These are phyloP conservation scores for Netelia melanura DNA, from an alignment of 2,888 invertebrate species.

Conservation along the genomic window DNA sequence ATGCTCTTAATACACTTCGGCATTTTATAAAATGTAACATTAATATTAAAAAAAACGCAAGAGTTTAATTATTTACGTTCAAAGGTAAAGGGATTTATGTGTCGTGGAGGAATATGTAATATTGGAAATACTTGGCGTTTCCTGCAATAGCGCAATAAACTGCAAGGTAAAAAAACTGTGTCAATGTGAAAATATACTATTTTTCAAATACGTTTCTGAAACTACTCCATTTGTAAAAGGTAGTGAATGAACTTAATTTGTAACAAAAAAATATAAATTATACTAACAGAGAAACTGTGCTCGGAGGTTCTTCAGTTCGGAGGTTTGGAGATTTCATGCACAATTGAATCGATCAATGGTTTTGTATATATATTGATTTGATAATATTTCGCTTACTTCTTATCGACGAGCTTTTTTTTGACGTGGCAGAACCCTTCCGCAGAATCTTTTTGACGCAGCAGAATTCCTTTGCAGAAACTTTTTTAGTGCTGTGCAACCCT, in stretches of 20 bases:
- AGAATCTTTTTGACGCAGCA: neutral
- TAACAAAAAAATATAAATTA: too few species aligned
- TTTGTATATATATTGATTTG: constrained; percentile 12
- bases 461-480: too few species aligned
- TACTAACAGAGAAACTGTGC: too few species aligned
- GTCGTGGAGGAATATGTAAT: neutral
- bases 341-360: neutral
- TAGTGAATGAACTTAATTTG: too few species aligned
- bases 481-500: too few species aligned
- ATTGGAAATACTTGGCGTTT: neutral
- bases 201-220: too few species aligned
- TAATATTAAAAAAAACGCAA: constrained; percentile 11
- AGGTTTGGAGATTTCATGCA: too few species aligned
- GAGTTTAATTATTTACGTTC: constrained; percentile 10
- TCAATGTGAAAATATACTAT: too few species aligned
- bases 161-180: too few species aligned
- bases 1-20: constrained; percentile 18
- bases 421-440: neutral
- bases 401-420: constrained; percentile 6
- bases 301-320: too few species aligned
- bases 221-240: too few species aligned
- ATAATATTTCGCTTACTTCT: constrained; percentile 16
- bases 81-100: constrained; percentile 17
- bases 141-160: neutral
- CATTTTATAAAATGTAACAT: constrained; percentile 25